A percentile compares a stretch with the other conserved stretches of the same genome.
phyloP scores from a whole-genome alignment of 2,797 vertebrate species.

The Pogonophryne albipinna region DNA sequence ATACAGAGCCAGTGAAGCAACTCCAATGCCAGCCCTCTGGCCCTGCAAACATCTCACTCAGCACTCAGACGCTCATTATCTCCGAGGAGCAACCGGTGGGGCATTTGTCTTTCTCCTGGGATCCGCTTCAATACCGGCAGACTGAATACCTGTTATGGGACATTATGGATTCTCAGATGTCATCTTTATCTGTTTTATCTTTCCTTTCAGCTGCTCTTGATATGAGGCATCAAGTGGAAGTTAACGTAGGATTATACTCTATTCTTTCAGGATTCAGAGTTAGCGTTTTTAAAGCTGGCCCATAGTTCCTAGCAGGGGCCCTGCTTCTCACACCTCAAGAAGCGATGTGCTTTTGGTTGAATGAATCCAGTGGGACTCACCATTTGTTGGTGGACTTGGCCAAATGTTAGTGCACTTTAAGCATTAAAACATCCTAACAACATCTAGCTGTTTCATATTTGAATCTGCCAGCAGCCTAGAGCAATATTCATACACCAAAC shows the following conservation, averaged over 20 bases:
- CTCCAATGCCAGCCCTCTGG: constrained; percentile 74
- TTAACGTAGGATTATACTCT: not conserved
- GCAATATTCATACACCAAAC: not conserved
- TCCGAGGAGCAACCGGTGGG: constrained; percentile 71
- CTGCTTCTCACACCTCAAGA: not conserved
- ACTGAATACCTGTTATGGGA: constrained; percentile 44
- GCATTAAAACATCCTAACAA: not conserved
- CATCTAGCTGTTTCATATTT: not conserved
- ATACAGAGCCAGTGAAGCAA: constrained; percentile 70
- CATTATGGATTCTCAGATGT: constrained; percentile 52
- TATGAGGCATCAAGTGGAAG: not conserved
- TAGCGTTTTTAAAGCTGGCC: not conserved
- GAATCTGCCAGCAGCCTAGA: not conserved
- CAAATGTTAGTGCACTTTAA: not conserved
- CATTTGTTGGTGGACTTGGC: not conserved
- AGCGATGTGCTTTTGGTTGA: not conserved
- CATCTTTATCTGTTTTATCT: constrained; percentile 31
- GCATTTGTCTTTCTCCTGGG: constrained; percentile 64
- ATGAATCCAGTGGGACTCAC: not conserved
- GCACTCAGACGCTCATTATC: constrained; percentile 79
- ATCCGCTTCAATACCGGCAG: constrained; percentile 41
- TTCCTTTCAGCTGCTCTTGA: constrained; percentile 1
- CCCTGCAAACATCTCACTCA: constrained; percentile 80
- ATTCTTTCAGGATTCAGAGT: not conserved
- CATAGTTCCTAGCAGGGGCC: not conserved